A percentile compares a stretch with the other conserved stretches of the same genome.
Evolutionary conservation across 1,140 invertebrate genomes (phyloP).

Genomic region (Akabosia matsudoensis): DNA sequence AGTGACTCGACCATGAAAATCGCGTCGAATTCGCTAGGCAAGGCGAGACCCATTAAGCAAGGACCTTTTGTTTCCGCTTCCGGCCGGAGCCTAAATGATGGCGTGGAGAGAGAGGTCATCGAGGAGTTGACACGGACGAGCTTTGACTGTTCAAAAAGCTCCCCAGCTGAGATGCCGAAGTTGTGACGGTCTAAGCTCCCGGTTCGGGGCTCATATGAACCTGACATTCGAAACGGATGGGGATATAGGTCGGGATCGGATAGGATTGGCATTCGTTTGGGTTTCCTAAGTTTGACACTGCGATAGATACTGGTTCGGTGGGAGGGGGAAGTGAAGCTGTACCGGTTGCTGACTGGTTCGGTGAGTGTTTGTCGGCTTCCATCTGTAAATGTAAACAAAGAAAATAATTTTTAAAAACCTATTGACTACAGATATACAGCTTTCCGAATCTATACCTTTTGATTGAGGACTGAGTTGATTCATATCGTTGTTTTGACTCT

Average conservation of each 20-base stretch:
- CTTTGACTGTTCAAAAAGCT: constrained; percentile 44
- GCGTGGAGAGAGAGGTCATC: constrained; percentile 44
- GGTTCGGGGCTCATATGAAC: constrained; percentile 29
- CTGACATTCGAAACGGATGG: background rate
- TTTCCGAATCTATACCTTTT: background rate
- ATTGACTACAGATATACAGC: background rate
- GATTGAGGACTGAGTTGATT: background rate
- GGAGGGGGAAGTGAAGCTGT: constrained; percentile 7
- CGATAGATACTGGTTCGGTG: constrained; percentile 33
- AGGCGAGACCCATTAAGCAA: constrained; percentile 73
- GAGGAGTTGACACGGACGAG: constrained; percentile 41
- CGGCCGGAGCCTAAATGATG: constrained; percentile 31
- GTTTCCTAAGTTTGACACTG: constrained; percentile 40
- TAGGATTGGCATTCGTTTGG: constrained; percentile 36
- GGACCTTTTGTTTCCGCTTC: constrained; percentile 38
- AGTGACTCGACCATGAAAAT: constrained; percentile 60
- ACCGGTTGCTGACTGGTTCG: constrained; percentile 25
- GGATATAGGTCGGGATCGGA: constrained; percentile 41
- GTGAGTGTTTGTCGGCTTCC: constrained; percentile 32
- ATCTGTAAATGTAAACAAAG: constrained; percentile 11
- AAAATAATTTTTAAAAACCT: constrained; percentile 11
- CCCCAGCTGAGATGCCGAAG: constrained; percentile 35
- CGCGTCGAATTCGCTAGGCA: constrained; percentile 65
- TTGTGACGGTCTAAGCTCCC: constrained; percentile 41
- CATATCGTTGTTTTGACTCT: background rate